These are phyloP conservation scores for Myiotriccus ornatus DNA, from an alignment of 2,797 vertebrate genomes.

Conservation along the genomic window DNA sequence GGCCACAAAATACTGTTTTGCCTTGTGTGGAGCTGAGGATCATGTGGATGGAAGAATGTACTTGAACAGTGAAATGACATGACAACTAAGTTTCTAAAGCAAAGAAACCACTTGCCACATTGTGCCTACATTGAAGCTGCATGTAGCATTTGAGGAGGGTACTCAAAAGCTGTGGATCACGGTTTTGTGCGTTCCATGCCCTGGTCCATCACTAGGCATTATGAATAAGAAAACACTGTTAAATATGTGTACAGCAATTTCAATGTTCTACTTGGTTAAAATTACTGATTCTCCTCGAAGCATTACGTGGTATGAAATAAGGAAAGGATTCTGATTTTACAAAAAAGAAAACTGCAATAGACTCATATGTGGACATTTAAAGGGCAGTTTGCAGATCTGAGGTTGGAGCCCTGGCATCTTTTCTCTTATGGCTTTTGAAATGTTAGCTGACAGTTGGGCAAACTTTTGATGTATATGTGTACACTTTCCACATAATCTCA, in stretches of 20 bases:
- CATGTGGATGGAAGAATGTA: background rate
- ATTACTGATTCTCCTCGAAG: background rate
- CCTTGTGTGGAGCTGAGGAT: background rate
- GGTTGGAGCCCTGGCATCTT: background rate
- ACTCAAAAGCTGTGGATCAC: background rate
- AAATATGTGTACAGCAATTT: background rate
- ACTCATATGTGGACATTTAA: background rate
- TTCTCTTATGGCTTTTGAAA: background rate
- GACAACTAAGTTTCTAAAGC: background rate
- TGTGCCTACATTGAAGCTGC: background rate
- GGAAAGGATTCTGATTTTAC: background rate
- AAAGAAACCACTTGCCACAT: background rate
- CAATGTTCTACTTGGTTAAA: background rate
- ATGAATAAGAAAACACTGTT: background rate
- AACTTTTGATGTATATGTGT: background rate
- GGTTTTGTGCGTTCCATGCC: background rate
- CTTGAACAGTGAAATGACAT: background rate
- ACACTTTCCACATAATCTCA: background rate
- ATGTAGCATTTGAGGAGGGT: background rate
- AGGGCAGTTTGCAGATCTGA: background rate
- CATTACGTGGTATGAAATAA: background rate
- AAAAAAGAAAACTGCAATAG: background rate
- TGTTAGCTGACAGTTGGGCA: background rate
- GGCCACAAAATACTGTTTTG: background rate
- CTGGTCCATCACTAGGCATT: background rate